Conservation (phyloP, 2,113 vertebrate genomes). For the Pseudopodoces humilis region DNA sequence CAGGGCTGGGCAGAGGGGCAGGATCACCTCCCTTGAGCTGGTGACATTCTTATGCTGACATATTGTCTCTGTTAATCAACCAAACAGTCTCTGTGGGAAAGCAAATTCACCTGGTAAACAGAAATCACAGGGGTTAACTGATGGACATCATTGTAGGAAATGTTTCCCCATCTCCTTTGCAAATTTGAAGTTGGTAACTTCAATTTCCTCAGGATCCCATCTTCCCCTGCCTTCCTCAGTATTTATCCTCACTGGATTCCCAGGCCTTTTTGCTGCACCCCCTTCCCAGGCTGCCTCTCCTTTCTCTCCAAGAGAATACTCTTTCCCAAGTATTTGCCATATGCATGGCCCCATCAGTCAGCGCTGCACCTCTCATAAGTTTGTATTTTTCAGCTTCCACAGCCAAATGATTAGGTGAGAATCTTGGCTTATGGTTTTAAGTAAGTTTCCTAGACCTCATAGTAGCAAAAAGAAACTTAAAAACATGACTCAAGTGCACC, state of each 20-base stretch:
- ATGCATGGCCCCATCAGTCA: constrained; percentile 1
- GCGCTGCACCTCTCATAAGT: not conserved
- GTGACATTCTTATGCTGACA: not conserved
- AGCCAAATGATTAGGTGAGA: constrained; percentile 63
- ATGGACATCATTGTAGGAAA: not conserved
- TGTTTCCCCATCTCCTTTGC: not conserved
- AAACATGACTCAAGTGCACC: constrained; percentile 47
- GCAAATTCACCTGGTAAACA: not conserved
- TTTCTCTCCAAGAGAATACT: not conserved
- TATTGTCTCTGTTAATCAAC: not conserved
- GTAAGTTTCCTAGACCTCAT: constrained; percentile 50
- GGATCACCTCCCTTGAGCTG: not conserved
- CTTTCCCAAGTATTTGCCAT: constrained; percentile 6
- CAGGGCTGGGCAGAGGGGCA: not conserved
- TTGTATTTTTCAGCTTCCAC: constrained; percentile 49
- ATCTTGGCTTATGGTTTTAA: constrained; percentile 47
- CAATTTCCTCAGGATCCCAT: accelerated
- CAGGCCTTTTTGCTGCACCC: not conserved
- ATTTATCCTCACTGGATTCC: not conserved
- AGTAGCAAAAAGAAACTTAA: constrained; percentile 52
- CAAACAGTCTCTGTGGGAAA: not conserved
- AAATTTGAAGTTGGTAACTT: not conserved
- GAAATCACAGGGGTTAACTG: not conserved
- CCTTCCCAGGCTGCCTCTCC: not conserved
- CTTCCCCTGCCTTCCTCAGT: not conserved